phyloP scores from a whole-genome alignment of 2,113 vertebrate species.

The Heptranchias perlo region DNA sequence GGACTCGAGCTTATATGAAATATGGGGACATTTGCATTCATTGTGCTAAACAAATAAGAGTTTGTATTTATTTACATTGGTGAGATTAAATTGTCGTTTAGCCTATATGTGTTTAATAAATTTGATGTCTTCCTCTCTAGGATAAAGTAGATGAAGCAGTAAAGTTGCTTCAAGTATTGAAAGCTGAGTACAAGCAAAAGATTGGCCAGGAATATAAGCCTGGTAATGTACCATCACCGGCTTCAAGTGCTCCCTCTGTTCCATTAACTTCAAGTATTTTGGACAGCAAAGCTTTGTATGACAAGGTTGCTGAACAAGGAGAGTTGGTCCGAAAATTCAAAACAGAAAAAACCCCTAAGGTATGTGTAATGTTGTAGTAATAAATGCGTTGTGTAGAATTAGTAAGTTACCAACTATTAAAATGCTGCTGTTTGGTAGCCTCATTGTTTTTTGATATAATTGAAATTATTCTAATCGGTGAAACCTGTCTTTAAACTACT shows the following conservation, averaged over 20 bases:
- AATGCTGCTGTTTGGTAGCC: not conserved
- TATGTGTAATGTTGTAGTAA: slow-evolving; percentile 51
- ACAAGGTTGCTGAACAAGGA: slow-evolving; percentile 74
- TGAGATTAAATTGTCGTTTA: not conserved
- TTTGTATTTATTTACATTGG: not conserved
- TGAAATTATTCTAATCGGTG: not conserved
- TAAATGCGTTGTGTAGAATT: not conserved
- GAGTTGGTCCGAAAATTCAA: slow-evolving; percentile 82
- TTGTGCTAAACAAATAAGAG: not conserved
- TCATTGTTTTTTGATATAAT: not conserved
- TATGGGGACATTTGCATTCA: not conserved
- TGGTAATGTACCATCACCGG: slow-evolving; percentile 49
- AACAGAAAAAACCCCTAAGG: slow-evolving; percentile 76
- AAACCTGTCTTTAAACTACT: no score
- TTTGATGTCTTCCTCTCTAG: slow-evolving; percentile 47
- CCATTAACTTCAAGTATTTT: slow-evolving; percentile 49
- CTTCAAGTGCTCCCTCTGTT: slow-evolving; percentile 40
- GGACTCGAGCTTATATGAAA: not conserved
- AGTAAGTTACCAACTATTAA: not conserved
- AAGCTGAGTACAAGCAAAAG: slow-evolving; percentile 67
- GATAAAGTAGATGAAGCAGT: slow-evolving; percentile 70
- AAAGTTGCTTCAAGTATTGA: slow-evolving; percentile 66
- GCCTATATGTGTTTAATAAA: not conserved
- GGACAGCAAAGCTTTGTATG: slow-evolving; percentile 57
- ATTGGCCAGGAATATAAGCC: slow-evolving; percentile 74